Conservation (phyloP, 2,888 invertebrate species). For the Tortricodes alternella region DNA sequence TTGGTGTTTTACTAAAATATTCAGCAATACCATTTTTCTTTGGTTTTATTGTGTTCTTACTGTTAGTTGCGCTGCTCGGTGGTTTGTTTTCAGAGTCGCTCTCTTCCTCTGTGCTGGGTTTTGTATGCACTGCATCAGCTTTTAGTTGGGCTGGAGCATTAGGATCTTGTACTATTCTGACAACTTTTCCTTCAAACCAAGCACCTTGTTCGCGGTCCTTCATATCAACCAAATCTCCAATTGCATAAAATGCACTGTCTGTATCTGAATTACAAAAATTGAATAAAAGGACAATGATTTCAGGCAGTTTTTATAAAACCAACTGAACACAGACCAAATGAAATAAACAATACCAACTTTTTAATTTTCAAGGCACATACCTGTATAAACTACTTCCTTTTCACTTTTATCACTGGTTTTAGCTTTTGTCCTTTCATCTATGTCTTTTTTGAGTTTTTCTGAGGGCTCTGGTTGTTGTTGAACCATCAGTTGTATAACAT, state of each 20-base stretch:
- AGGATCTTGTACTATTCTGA: conserved; percentile 75
- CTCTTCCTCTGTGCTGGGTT: conserved; percentile 41
- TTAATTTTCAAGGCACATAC: too few relatives aligned
- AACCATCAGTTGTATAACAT: conserved; percentile 87
- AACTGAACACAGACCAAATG: too few relatives aligned
- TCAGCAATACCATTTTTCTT: conserved; percentile 53
- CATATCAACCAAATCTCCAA: conserved; percentile 87
- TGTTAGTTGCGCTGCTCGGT: conserved; percentile 38
- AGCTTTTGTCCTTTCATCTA: conserved; percentile 31
- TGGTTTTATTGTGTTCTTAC: conserved; percentile 37
- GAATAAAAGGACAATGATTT: too few relatives aligned
- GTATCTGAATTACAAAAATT: conserved; percentile 54
- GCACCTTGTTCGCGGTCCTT: conserved; percentile 84
- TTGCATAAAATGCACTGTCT: conserved; percentile 74
- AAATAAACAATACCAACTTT: too few relatives aligned
- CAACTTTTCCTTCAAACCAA: conserved; percentile 88
- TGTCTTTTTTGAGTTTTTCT: conserved; percentile 27
- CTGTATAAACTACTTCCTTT: conserved; percentile 43
- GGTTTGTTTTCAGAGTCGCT: conserved; percentile 56
- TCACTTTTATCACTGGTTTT: conserved; percentile 40
- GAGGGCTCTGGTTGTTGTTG: conserved; percentile 46
- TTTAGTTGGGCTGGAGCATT: conserved; percentile 10
- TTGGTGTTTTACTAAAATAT: conserved; percentile 54
- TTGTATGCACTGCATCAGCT: conserved; percentile 33
- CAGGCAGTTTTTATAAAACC: too few relatives aligned